A percentile compares a stretch with the other conserved stretches of the same genome.
phyloP scores from a whole-genome alignment of 1,140 invertebrate genomes.

The Drosophila kanapiae region DNA sequence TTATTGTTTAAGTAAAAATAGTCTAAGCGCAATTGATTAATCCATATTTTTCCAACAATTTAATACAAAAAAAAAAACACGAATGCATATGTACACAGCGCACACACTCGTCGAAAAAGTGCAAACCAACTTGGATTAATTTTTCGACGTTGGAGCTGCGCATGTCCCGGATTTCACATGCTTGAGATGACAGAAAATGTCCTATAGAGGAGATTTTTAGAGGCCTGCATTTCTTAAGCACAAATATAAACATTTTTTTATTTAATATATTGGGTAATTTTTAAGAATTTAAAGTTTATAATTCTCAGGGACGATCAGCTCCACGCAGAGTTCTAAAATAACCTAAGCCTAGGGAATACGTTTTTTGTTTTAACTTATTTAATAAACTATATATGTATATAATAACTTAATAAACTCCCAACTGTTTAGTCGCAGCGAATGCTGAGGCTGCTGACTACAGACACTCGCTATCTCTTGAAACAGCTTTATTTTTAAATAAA shows the following conservation, averaged over 20 bases:
- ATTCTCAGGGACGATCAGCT: too few relatives aligned
- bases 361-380: too few relatives aligned
- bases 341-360: too few relatives aligned
- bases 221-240: background rate
- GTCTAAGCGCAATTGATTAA: constrained; percentile 16
- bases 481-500: too few relatives aligned
- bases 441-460: too few relatives aligned
- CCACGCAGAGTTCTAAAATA: too few relatives aligned
- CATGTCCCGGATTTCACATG: constrained; percentile 15
- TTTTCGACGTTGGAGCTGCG: constrained; percentile 18
- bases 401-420: too few relatives aligned
- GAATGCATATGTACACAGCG: constrained; percentile 46
- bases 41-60: constrained; percentile 37
- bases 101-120: constrained; percentile 45
- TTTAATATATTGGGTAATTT: background rate
- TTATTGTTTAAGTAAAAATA: constrained; percentile 7
- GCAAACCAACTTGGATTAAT: constrained; percentile 30
- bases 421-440: too few relatives aligned
- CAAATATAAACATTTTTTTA: background rate
- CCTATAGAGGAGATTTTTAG: constrained; percentile 1
- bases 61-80: constrained; percentile 28
- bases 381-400: too few relatives aligned
- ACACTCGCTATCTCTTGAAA: too few relatives aligned
- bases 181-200: constrained; percentile 27
- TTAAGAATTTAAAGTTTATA: background rate